phyloP scores from a whole-genome alignment of 2,888 invertebrate genomes.

The Bugulina stolonifera region DNA sequence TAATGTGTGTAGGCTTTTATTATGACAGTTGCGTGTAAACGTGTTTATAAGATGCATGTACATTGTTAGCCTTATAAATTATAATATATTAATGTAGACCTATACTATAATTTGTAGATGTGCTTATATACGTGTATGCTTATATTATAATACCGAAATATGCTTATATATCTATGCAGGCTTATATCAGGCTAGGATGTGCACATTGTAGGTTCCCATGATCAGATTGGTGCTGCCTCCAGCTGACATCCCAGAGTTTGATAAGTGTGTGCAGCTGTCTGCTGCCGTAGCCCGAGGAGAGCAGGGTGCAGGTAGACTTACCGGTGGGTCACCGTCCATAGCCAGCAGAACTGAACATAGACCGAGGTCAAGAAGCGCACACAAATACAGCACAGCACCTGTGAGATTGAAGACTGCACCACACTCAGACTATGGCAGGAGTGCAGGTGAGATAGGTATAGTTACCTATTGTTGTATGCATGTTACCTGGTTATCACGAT shows the following conservation, averaged over 20 bases:
- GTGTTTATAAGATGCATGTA: no score
- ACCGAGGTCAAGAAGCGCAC: neutral
- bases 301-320: conserved; percentile 7
- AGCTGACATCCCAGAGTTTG: conserved; percentile 16
- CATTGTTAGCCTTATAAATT: no score
- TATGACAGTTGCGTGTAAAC: no score
- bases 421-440: neutral
- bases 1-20: no score
- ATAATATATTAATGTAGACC: no score
- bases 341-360: neutral
- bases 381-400: conserved; percentile 5
- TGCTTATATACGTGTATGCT: no score
- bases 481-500: neutral
- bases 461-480: neutral
- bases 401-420: neutral
- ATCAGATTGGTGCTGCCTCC: conserved; percentile 1
- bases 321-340: neutral
- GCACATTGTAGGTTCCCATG: conserved; percentile 1
- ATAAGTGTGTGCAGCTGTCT: conserved; percentile 24
- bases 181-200: no score
- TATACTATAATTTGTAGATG: no score
- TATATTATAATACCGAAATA: no score
- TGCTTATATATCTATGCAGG: no score
- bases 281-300: conserved; percentile 19
- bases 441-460: neutral